These are phyloP conservation scores for Columba livia DNA, from an alignment of 2,113 vertebrate species.

Conservation along the genomic window DNA sequence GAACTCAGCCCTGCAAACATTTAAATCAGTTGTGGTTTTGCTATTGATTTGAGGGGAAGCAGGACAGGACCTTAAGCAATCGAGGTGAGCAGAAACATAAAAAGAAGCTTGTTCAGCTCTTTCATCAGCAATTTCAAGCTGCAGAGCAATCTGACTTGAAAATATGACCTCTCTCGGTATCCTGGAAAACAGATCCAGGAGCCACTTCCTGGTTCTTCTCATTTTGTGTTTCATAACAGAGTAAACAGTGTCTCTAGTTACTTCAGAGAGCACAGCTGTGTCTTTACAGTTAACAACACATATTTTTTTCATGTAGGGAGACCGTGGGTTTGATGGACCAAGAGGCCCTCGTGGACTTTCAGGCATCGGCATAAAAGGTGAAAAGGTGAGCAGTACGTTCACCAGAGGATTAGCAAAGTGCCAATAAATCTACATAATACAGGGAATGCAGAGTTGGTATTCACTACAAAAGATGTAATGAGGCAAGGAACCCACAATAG, in stretches of 20 bases:
- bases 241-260: neutral
- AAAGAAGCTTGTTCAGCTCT: neutral
- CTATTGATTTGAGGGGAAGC: neutral
- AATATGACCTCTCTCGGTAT: neutral
- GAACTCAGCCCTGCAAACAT: neutral
- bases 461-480: conserved; percentile 57
- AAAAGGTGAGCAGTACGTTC: conserved; percentile 82
- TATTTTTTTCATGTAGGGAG: conserved; percentile 75
- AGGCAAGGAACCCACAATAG: conserved; percentile 47
- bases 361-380: conserved; percentile 87
- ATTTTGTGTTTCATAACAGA: neutral
- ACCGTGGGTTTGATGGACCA: conserved; percentile 83
- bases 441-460: neutral
- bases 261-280: neutral
- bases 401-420: conserved; percentile 22
- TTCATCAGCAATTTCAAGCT: conserved; percentile 3
- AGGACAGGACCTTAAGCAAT: neutral
- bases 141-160: neutral
- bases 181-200: neutral
- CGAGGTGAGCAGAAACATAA: neutral
- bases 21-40: neutral
- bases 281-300: neutral
- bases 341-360: conserved; percentile 83
- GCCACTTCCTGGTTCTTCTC: neutral
- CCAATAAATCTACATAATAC: neutral